Evolutionary conservation across 2,888 invertebrate species (phyloP), one percentile per base, ranked within the genome.

Genomic region (Athripsodes cinereus): DNA sequence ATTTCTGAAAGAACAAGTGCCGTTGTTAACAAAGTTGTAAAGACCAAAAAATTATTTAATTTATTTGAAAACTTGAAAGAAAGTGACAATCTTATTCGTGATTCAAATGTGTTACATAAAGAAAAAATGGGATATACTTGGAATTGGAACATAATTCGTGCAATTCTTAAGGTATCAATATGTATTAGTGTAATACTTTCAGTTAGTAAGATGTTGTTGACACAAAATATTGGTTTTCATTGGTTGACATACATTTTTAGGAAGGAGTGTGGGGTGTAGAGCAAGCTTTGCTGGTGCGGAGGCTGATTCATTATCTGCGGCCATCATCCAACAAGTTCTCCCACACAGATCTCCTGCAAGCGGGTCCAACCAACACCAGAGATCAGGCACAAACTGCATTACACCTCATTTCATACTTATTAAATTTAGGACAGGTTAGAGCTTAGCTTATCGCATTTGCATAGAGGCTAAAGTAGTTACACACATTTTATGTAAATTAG

Each of bases 91-190:
- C 73, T 86, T 62, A 82, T 96, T 18, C 85, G 87, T 67, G 90
- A 93, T 65, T 89, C 92, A 1, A 84, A 88, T 64, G 94, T 96
- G 2, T 78, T 93, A 66, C 79, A 82, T 57, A 40, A 40, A 16
- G 83, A 85, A 59, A 88, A 90, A 66, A 93, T 93, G 67, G 88
- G 88, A 2, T 84, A 84, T 59, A 82, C 85, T 1, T 96, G 96
- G 96, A 89, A 96, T 70, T 96, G 96, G 96, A 88, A 90, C 66
- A 81, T 92, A n/a, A 87, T 96, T 62, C 81, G 88, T 62, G 86
- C 90, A 46, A 83, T 93, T 67, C 75, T 94, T 22, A 88, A 87
- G 81, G 90, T 40, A 40, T n/a, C n/a, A n/a, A n/a, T n/a, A n/a
- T n/a, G n/a, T n/a, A n/a, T n/a, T n/a, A n/a, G n/a, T n/a, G n/a